phyloP scores from a whole-genome alignment of 2,797 vertebrate species.

The Eulemur albifrons region DNA sequence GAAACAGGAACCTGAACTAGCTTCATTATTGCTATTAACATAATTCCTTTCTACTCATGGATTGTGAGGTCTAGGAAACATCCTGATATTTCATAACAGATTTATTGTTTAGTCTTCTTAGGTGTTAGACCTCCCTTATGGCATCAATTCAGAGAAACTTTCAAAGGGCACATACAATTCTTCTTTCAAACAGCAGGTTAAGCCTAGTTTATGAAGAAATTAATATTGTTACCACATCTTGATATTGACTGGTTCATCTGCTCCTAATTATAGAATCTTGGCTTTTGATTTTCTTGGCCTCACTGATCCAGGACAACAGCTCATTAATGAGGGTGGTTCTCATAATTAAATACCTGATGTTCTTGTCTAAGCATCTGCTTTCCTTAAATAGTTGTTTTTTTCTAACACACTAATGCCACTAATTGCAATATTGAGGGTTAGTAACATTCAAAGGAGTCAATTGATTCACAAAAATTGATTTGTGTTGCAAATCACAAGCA shows the following conservation, averaged over 20 bases:
- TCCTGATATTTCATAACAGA: neutral
- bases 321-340: neutral
- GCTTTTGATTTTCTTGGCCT: neutral
- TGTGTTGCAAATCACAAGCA: neutral
- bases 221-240: neutral
- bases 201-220: constrained; percentile 7
- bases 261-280: neutral
- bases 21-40: neutral
- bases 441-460: neutral
- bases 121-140: neutral
- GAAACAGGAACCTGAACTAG: neutral
- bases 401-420: neutral
- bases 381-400: neutral
- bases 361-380: neutral
- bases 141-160: neutral
- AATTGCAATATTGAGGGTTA: constrained; percentile 30
- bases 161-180: neutral
- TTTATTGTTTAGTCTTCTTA: neutral
- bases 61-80: neutral
- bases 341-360: neutral
- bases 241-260: neutral
- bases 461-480: neutral
- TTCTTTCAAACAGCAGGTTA: neutral
- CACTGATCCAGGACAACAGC: neutral
- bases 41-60: neutral